Evolutionary conservation across 2,113 vertebrate genomes (phyloP).

Genomic region (Steatornis caripensis): DNA sequence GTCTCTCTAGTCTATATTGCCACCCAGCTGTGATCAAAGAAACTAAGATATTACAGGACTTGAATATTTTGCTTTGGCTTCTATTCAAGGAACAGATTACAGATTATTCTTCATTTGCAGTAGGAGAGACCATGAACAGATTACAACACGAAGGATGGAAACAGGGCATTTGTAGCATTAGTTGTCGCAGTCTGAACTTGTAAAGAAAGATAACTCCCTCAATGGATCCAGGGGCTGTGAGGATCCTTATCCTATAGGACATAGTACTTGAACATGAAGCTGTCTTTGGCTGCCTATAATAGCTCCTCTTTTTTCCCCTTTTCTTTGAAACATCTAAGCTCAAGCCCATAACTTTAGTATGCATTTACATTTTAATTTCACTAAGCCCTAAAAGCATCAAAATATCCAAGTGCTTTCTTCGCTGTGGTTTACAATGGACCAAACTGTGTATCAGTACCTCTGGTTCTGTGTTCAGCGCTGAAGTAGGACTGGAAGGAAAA

Average conservation of each 20-base stretch:
- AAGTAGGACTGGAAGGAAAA: background rate
- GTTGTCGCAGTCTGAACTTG: background rate
- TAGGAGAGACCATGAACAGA: background rate
- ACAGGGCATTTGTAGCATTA: background rate
- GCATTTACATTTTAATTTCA: background rate
- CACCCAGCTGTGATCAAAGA: constrained; percentile 50
- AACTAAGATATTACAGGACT: background rate
- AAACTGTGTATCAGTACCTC: background rate
- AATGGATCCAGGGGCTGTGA: background rate
- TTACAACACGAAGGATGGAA: background rate
- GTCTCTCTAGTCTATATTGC: constrained; percentile 34
- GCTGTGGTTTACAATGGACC: background rate
- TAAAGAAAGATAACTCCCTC: background rate
- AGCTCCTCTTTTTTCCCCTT: background rate
- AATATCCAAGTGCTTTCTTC: background rate
- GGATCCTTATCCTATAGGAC: background rate
- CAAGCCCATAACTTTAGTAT: background rate
- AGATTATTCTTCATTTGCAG: background rate
- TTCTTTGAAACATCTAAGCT: background rate
- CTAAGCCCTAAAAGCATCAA: background rate
- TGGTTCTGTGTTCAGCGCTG: background rate
- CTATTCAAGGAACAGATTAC: background rate
- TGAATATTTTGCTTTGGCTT: background rate
- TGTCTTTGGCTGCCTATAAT: background rate
- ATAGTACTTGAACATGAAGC: background rate